Conservation (phyloP, 2,888 invertebrate species). For the Oconnorella tubifera region DNA sequence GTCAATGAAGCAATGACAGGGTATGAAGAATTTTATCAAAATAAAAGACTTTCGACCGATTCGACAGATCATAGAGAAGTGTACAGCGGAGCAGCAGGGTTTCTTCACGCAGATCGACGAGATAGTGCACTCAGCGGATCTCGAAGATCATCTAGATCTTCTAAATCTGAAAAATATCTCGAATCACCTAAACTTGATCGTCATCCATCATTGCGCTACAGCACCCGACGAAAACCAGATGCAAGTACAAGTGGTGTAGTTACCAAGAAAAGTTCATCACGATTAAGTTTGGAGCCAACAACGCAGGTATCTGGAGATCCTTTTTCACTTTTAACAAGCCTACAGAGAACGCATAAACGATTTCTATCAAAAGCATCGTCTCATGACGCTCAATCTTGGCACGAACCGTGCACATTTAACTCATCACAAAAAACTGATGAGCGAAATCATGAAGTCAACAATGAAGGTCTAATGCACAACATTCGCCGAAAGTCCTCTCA, state of each 20-base stretch:
- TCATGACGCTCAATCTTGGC: conserved; percentile 7
- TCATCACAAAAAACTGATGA: neutral
- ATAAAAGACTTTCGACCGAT: neutral
- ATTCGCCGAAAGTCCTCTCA: neutral
- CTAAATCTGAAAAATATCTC: conserved; percentile 1
- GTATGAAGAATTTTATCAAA: too few relatives aligned
- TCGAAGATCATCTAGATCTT: neutral
- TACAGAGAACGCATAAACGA: conserved; percentile 4
- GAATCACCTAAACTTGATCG: conserved; percentile 13
- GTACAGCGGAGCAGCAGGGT: neutral
- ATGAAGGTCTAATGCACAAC: too few relatives aligned
- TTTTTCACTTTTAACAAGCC: conserved; percentile 8
- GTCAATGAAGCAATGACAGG: too few relatives aligned
- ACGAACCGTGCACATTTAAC: neutral
- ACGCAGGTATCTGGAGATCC: neutral
- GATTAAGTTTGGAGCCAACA: neutral
- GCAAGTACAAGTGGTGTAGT: neutral
- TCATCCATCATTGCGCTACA: conserved; percentile 12
- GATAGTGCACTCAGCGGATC: neutral
- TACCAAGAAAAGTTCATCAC: conserved; percentile 7
- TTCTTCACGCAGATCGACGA: neutral
- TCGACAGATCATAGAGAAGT: neutral
- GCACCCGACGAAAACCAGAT: conserved; percentile 1
- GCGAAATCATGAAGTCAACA: conserved; percentile 4
- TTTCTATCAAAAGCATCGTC: conserved; percentile 5